A percentile compares a stretch with the other conserved stretches of the same genome.
Conservation (phyloP, 2,113 vertebrate genomes). For the Muntiacus muntjak region DNA sequence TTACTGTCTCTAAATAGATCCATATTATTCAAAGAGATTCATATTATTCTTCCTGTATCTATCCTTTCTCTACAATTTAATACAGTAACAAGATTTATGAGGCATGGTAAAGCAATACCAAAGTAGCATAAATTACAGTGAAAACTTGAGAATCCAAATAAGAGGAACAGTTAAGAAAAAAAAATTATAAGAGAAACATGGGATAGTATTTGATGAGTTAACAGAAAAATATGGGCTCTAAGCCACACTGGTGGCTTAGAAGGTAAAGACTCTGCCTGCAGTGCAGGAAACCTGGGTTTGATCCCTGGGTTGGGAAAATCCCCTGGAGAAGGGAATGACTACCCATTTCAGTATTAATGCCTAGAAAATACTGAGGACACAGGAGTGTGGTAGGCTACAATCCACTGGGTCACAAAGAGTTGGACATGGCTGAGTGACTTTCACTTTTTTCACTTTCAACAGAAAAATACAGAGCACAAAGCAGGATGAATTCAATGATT, state of each 20-base stretch:
- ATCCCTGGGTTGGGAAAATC: neutral
- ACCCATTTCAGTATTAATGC: neutral
- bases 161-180: neutral
- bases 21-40: neutral
- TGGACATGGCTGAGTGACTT: neutral
- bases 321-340: neutral
- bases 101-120: neutral
- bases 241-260: neutral
- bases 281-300: neutral
- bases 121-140: neutral
- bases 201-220: neutral
- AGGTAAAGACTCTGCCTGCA: neutral
- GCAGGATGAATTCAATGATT: neutral
- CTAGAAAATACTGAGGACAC: neutral
- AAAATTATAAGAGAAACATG: neutral
- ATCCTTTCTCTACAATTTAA: conserved; percentile 5
- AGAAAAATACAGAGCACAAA: neutral
- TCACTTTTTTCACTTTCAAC: neutral
- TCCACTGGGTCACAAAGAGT: neutral
- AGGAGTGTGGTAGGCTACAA: neutral
- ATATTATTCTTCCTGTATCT: neutral
- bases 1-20: neutral
- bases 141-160: neutral
- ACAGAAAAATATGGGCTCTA: neutral
- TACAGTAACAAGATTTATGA: neutral